A percentile compares a stretch with the other conserved stretches of the same genome.
Conservation (phyloP, 2,113 vertebrate genomes). For the Dicrurus megarhynchus region DNA sequence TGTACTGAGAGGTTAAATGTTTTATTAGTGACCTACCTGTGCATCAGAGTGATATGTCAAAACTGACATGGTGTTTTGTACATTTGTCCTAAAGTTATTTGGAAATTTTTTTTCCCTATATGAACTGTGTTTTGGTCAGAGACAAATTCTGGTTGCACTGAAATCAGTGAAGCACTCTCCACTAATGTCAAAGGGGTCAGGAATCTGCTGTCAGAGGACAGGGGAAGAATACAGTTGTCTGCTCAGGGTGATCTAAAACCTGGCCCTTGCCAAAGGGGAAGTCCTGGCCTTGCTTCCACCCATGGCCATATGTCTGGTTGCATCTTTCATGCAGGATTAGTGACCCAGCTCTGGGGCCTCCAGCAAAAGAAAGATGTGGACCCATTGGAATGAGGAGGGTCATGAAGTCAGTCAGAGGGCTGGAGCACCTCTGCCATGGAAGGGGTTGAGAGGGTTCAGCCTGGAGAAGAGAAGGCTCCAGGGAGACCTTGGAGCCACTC, state of each 20-base stretch:
- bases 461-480: not conserved
- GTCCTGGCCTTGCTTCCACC: not conserved
- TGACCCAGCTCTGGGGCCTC: not conserved
- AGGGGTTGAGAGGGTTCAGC: not conserved
- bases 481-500: not conserved
- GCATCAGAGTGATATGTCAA: not conserved
- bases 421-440: not conserved
- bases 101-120: not conserved
- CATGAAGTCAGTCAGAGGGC: not conserved
- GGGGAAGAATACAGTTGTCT: not conserved
- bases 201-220: not conserved
- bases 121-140: not conserved
- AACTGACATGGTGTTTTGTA: not conserved
- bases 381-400: fast-evolving
- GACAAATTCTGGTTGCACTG: not conserved
- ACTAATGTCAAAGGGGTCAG: not conserved
- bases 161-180: not conserved
- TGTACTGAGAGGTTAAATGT: not conserved
- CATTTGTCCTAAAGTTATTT: not conserved
- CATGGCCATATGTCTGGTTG: not conserved
- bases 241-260: not conserved
- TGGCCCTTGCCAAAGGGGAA: not conserved
- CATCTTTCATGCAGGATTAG: not conserved
- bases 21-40: not conserved
- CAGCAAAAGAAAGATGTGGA: fast-evolving